A percentile compares a stretch with the other conserved stretches of the same genome.
These are phyloP conservation scores for Python bivittatus DNA, from an alignment of 2,113 vertebrate species.

Conservation along the genomic window DNA sequence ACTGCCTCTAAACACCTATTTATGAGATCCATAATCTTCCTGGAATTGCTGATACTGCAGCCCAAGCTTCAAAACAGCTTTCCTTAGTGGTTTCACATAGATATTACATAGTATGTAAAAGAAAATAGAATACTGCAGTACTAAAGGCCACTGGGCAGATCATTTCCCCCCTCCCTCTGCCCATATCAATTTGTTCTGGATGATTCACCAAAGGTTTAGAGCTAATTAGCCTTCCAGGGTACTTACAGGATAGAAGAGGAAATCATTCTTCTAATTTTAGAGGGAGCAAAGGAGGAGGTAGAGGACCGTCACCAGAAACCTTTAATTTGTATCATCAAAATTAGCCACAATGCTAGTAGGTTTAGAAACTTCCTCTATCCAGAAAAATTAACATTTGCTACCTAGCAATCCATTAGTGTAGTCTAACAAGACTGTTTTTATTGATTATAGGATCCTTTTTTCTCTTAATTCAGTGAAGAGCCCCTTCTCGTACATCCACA, in stretches of 20 bases:
- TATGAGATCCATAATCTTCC: neutral
- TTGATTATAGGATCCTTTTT: neutral
- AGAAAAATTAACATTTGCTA: neutral
- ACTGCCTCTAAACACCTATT: neutral
- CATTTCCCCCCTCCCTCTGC: neutral
- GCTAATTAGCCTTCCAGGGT: neutral
- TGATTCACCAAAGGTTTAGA: neutral
- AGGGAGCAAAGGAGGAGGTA: neutral
- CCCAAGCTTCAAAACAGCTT: neutral
- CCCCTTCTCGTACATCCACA: neutral
- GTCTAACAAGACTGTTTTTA: neutral
- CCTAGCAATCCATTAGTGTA: neutral
- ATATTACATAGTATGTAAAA: neutral
- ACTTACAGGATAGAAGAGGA: neutral
- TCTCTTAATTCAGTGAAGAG: neutral
- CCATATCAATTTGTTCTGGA: neutral
- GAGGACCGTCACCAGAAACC: neutral
- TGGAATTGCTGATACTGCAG: neutral
- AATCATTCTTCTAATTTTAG: neutral
- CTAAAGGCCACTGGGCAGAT: neutral
- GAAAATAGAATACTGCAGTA: neutral
- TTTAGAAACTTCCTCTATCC: neutral
- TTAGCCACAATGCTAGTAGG: neutral
- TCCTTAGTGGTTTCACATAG: neutral
- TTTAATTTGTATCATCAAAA: neutral